phyloP scores from a whole-genome alignment of 2,797 vertebrate species.

The Hoplostethus mediterraneus region DNA sequence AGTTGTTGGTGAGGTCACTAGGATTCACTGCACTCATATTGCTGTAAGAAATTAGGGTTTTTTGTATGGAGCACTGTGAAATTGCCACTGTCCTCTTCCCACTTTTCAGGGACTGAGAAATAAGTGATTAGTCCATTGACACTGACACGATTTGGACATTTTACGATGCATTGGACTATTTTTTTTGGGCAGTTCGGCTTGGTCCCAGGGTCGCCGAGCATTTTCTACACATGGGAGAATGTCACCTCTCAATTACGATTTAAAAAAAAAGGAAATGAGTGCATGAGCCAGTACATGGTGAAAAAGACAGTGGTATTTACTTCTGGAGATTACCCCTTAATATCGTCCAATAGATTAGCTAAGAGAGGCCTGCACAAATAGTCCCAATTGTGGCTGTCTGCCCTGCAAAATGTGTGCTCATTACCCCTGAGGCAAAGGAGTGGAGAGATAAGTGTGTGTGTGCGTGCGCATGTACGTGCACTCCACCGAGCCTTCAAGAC shows the following conservation, averaged over 20 bases:
- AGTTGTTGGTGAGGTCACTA: background rate
- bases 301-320: slow-evolving; percentile 55
- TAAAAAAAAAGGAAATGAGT: slow-evolving; percentile 63
- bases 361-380: slow-evolving; percentile 60
- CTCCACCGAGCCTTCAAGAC: slow-evolving; percentile 3
- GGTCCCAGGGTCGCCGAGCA: slow-evolving; percentile 13
- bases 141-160: slow-evolving; percentile 32
- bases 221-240: slow-evolving; percentile 44
- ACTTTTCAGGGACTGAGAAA: background rate
- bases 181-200: slow-evolving; percentile 14
- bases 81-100: background rate
- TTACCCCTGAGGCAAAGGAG: slow-evolving; percentile 48
- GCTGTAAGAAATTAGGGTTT: no score
- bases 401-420: slow-evolving; percentile 62
- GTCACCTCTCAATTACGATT: slow-evolving; percentile 60
- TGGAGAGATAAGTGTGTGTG: slow-evolving; percentile 16
- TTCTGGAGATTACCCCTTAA: slow-evolving; percentile 65
- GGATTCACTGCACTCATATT: background rate
- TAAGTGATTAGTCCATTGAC: slow-evolving; percentile 20
- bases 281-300: slow-evolving; percentile 24
- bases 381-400: slow-evolving; percentile 70
- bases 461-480: slow-evolving; percentile 4
- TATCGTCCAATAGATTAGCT: slow-evolving; percentile 62
- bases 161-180: background rate
- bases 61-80: background rate